Base-by-base conservation (phyloP, 1,140 invertebrate genomes). In the Sinonovacula constricta region DNA sequence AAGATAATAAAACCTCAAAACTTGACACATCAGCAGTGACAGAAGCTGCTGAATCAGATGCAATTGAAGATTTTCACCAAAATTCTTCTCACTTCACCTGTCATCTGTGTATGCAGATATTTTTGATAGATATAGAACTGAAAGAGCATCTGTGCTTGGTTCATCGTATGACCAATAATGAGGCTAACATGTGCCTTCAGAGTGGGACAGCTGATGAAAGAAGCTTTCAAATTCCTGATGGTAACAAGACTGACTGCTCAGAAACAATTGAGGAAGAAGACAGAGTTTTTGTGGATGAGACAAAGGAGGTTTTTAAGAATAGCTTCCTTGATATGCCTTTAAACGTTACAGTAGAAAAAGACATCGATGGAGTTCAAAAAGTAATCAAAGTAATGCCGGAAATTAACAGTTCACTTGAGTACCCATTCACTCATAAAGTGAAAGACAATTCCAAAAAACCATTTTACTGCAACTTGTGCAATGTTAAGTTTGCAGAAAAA, bases 321-420 rank as follows among this genome's bases (percentile, higher is more conserved):
- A 66, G 22, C 24, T 18, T 76, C 7, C 65, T 76, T 56, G 72
- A 76, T 34, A 76, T 60, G 59, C 33, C 72, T 33, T 49, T 76
- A 4, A 76, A 53, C 67, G 72, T 76, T 1, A 65, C 62, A 5
- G 63, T 76, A 28, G 72, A 76, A 56, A 76, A 76, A 36, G 72
- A 76, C 30, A 76, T 28, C 5, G 63, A 76, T 34, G 72, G 72
- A 15, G 72, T 76, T 0, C 72, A 76, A 31, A 76, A 76, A 45
- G 72, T 76, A 14, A 76, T 76, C 10, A 66, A 67, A 26, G 72
- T 76, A 1, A 76, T 76, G 72, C 72, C 72, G 7, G 72, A 76
- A 39, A n/a, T 65, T 10, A n/a, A 30, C 62, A 31, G 24, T 57
- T 12, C 18, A n/a, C 5, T 2, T 7, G 33, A 22, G 62, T 33